These are phyloP conservation scores for Ondatra zibethicus DNA, from an alignment of 2,113 vertebrate genomes.

Conservation along the genomic window DNA sequence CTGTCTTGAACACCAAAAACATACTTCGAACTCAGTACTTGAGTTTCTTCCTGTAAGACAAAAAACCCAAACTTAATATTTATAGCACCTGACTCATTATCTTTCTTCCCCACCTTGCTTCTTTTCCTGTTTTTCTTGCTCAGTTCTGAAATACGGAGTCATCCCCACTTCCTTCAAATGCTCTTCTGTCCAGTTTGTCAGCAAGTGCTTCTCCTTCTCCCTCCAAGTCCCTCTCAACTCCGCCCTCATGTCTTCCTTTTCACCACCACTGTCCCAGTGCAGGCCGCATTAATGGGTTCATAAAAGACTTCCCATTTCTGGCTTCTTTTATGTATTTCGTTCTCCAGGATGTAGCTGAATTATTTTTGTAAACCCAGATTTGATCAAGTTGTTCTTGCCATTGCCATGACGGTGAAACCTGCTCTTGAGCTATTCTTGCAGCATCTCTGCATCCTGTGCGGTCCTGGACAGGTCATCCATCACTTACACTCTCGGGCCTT, in stretches of 20 bases:
- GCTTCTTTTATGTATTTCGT: constrained; percentile 38
- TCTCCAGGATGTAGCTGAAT: neutral
- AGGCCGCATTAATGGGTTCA: neutral
- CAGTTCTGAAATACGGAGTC: neutral
- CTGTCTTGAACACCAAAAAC: constrained; percentile 34
- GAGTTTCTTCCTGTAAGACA: constrained; percentile 55
- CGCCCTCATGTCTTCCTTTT: neutral
- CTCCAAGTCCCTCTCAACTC: neutral
- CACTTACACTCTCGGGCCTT: neutral
- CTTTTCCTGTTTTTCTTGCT: constrained; percentile 64
- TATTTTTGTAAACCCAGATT: constrained; percentile 59
- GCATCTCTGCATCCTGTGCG: neutral
- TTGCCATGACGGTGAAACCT: neutral
- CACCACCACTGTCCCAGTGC: neutral
- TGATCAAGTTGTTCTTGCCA: neutral
- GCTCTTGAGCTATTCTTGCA: neutral
- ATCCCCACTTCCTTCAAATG: neutral
- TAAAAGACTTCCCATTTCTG: constrained; percentile 47
- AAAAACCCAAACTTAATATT: constrained; percentile 37
- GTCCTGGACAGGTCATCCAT: neutral
- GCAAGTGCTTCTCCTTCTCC: neutral
- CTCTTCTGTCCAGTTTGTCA: neutral
- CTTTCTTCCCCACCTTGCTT: constrained; percentile 37
- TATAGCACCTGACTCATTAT: constrained; percentile 61
- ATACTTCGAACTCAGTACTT: neutral